Evolutionary conservation across 35 echinoderm and acorn worm genomes (phyloP), one percentile per base, ranked within the genome.

Genomic region (Strongylocentrotus purpuratus): DNA sequence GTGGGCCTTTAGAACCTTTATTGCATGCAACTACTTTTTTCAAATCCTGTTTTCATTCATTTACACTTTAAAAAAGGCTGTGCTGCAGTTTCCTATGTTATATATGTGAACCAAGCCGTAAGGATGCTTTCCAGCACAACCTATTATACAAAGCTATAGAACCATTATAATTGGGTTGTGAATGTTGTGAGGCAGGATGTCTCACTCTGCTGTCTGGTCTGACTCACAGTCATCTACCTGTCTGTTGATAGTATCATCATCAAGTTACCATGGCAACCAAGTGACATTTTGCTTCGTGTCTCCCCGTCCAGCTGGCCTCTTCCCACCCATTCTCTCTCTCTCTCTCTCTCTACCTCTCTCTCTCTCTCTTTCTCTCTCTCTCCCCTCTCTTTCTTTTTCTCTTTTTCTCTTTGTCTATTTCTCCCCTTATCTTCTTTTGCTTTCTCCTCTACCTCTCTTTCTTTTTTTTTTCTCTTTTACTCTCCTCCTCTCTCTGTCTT

Each of bases 211-310:
- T 70, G 61, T 70, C 61, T 70, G 18, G 18, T 70, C 61, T 70
- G 61, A 70, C 61, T 70, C 61, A 70, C 61, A 70, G 61, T 70
- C 61, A 70, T 70, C 61, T 70, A 70, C 61, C 61, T 70, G 61
- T 70, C 17, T 70, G 61, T 70, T 70, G 61, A 20, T 70, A 28
- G 61, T 70, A 70, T 70, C 25, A n/a, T n/a, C n/a, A 70, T 70
- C 61, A 70, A 4, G 61, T 70, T 70, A 70, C 61, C 61, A 70
- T 70, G 61, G 61, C 15, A 70, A 70, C 61, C 61, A 28, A 22
- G 18, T 70, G 18, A 70, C 25, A 70, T 28, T 28, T 70, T 25
- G 61, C 61, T 28, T 28, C 61, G 20, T 70, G 61, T 28, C 61
- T 65, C 60, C 60, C 60, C 12, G 20, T 65, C n/a, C n/a, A n/a